Percentiles rank a stretch among this genome's conserved stretches.
These are phyloP conservation scores for Entomobrya multifasciata DNA, from an alignment of 2,888 invertebrate genomes.

Conservation along the genomic window DNA sequence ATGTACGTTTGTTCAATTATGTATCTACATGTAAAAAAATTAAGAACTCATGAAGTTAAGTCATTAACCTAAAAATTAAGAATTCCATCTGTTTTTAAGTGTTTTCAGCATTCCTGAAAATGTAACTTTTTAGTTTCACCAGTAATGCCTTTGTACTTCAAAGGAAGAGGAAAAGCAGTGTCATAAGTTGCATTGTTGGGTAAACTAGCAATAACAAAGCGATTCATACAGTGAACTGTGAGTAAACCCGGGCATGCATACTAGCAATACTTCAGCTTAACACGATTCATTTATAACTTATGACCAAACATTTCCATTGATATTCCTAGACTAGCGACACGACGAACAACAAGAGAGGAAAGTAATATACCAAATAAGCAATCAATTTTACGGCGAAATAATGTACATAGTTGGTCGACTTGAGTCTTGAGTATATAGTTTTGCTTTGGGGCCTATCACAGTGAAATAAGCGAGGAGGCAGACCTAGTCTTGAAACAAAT, in stretches of 20 bases:
- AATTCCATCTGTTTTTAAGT: conserved; percentile 62
- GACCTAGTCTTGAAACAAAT: neutral
- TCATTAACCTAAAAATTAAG: conserved; percentile 64
- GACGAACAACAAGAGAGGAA: neutral
- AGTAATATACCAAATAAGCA: neutral
- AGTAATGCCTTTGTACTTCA: conserved; percentile 22
- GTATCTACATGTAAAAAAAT: conserved; percentile 1
- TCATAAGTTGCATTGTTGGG: neutral
- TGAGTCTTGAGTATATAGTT: too few relatives aligned
- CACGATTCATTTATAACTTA: conserved; percentile 5
- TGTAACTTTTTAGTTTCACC: conserved; percentile 19
- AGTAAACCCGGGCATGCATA: neutral
- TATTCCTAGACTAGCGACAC: neutral
- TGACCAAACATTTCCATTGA: neutral
- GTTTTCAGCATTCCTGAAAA: conserved; percentile 24
- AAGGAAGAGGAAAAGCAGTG: neutral
- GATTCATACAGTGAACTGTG: too few relatives aligned
- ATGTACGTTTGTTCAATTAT: too few relatives aligned
- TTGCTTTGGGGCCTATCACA: neutral
- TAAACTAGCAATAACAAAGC: neutral
- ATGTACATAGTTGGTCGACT: neutral
- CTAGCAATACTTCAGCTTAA: neutral
- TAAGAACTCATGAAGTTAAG: conserved; percentile 53
- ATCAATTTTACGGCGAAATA: conserved; percentile 41
- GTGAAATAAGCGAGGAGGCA: neutral